phyloP scores from a whole-genome alignment of 23 tunicate genomes.

The Corella eumyota region DNA sequence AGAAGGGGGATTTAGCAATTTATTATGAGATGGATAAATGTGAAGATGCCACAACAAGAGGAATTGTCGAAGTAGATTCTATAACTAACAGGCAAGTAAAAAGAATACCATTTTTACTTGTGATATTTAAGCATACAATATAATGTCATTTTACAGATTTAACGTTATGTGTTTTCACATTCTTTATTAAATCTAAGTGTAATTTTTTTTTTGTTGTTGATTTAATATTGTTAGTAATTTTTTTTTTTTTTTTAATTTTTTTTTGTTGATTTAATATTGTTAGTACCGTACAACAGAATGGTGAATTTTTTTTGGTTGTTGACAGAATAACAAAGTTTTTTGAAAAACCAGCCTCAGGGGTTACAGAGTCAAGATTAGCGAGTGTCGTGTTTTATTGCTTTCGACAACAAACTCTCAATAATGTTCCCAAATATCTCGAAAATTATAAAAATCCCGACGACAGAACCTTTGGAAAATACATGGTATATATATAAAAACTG shows the following conservation, averaged over 20 bases:
- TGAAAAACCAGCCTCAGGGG: conserved; percentile 63
- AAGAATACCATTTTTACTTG: background rate
- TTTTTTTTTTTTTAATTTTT: too few relatives aligned
- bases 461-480: conserved; percentile 77
- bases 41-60: conserved; percentile 60
- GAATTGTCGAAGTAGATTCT: conserved; percentile 81
- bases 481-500: too few relatives aligned
- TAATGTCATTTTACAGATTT: too few relatives aligned
- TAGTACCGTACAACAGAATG: too few relatives aligned
- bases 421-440: conserved; percentile 32
- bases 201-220: too few relatives aligned
- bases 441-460: conserved; percentile 2
- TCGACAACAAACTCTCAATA: conserved; percentile 27
- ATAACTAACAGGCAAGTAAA: conserved; percentile 34
- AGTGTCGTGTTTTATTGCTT: conserved; percentile 90
- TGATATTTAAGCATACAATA: too few relatives aligned
- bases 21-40: conserved; percentile 81
- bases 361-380: conserved; percentile 57
- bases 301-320: background rate
- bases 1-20: conserved; percentile 67
- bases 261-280: too few relatives aligned
- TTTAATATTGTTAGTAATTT: too few relatives aligned
- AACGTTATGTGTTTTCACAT: too few relatives aligned
- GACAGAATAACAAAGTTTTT: conserved; percentile 47
- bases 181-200: too few relatives aligned